Base-by-base conservation (phyloP, 2,113 vertebrate genomes). In the Benitochromis conjunctus region DNA sequence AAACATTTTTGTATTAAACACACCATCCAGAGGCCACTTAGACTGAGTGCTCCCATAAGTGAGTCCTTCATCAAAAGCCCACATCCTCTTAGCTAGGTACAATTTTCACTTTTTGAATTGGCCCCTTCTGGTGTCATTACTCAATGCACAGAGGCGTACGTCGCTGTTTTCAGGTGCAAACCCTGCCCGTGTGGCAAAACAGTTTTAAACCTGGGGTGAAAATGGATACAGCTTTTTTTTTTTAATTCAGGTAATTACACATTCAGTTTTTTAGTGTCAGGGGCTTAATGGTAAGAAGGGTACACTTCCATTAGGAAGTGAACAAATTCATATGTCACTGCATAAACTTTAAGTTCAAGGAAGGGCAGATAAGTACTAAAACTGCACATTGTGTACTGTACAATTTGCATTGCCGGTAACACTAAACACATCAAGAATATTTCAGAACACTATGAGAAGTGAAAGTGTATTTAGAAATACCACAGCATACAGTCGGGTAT, bases 101-200 rank as follows among this genome's bases (percentile, higher is more conserved):
- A 93, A 91, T 93, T 92, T 93, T 86, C 82, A 83, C 86, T 90
- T 92, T 92, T 81, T 87, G 87, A 92, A 90, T 86, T 71, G 88
- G 80, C 85, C 66, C 86, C 83, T 89, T 92, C 87, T 88, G 86
- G 88, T 89, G 84, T 87, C 86, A 90, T 94, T 93, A 85, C 86
- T 85, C 83, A 90, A 80, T 84, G 80, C 83, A 88, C 76, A 60
- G 62, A 74, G 81, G 66, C 81, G 77, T 82, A 60, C 48, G 7
- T 12, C 19, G 53, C 81, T 84, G 79, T 87, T 90, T 87, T 82
- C 74, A 86, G 80, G 80, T 80, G 81, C 78, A 88, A 77, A 74
- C 51, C 21, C 18, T 24, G 34, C 21, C 74, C 53, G 5, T 76
- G 36, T 6, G 14, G 34, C 34, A 86, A 46, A 85, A 84, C 51